These are phyloP conservation scores for Reinhardtius hippoglossoides DNA, from an alignment of 2,113 vertebrate species.

Conservation along the genomic window DNA sequence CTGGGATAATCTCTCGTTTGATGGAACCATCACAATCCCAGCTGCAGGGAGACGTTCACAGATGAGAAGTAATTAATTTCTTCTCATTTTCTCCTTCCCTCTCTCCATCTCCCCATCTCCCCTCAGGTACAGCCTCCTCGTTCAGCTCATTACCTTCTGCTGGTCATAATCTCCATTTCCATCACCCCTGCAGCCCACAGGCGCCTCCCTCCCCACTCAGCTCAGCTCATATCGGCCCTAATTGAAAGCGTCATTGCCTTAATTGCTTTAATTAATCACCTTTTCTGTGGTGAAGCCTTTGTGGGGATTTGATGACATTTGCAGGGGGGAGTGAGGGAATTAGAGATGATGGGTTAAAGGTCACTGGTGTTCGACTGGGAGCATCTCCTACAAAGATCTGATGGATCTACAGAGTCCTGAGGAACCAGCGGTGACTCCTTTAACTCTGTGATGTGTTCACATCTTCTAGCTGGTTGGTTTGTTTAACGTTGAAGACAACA, in stretches of 20 bases:
- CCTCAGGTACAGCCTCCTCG: conserved; percentile 43
- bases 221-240: conserved; percentile 71
- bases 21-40: conserved; percentile 56
- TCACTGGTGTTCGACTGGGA: neutral
- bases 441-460: too few species aligned
- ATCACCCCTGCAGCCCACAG: conserved; percentile 43
- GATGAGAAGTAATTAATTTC: conserved; percentile 67
- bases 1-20: conserved; percentile 40
- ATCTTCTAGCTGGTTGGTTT: too few species aligned
- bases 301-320: conserved; percentile 59
- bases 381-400: neutral
- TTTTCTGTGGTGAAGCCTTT: conserved; percentile 56
- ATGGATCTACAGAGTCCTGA: too few species aligned
- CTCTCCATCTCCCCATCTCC: conserved; percentile 23
- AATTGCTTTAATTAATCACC: conserved; percentile 82
- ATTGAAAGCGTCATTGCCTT: conserved; percentile 78
- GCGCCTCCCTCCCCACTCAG: conserved; percentile 47
- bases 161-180: conserved; percentile 38
- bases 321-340: conserved; percentile 10
- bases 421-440: too few species aligned
- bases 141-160: conserved; percentile 55
- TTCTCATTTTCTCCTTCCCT: conserved; percentile 20
- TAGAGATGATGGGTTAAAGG: neutral
- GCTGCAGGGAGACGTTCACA: conserved; percentile 60
- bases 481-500: too few species aligned